A percentile compares a stretch with the other conserved stretches of the same genome.
These are phyloP conservation scores for Eutrigla gurnardus DNA, from an alignment of 2,797 vertebrate genomes.

Conservation along the genomic window DNA sequence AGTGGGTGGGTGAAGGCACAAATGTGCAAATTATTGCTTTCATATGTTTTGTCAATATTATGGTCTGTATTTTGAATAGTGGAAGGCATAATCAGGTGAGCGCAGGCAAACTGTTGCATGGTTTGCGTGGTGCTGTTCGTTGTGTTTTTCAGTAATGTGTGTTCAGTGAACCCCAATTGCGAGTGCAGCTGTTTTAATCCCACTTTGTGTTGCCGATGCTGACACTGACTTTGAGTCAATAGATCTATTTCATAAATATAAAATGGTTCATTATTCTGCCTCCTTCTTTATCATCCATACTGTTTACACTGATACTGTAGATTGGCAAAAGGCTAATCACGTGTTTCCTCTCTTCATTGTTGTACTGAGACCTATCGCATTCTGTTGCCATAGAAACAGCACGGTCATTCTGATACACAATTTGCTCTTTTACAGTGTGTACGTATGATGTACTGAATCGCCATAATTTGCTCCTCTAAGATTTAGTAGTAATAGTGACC, in stretches of 20 bases:
- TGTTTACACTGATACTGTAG: not conserved
- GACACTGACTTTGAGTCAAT: not conserved
- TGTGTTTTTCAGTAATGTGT: constrained; percentile 12
- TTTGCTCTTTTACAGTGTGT: not conserved
- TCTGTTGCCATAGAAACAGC: constrained; percentile 46
- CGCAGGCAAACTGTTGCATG: not conserved
- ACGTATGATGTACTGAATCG: constrained; percentile 5
- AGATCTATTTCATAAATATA: not conserved
- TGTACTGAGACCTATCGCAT: not conserved
- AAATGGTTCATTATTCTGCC: constrained; percentile 2
- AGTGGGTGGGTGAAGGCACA: not conserved
- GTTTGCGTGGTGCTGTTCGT: constrained; percentile 1
- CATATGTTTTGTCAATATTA: constrained; percentile 12
- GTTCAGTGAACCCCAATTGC: not conserved
- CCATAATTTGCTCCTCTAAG: constrained; percentile 6
- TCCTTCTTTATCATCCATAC: not conserved
- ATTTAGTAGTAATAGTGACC: not conserved
- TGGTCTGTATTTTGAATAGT: not conserved
- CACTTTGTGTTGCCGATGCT: not conserved
- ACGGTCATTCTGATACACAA: not conserved
- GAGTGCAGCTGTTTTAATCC: constrained; percentile 11
- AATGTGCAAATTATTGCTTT: constrained; percentile 29
- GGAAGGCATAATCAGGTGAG: constrained; percentile 1
- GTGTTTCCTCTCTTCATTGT: not conserved
- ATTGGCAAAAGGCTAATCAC: not conserved